Conservation (phyloP, 1,140 invertebrate genomes). For the Dolichoris vasculosae region DNA sequence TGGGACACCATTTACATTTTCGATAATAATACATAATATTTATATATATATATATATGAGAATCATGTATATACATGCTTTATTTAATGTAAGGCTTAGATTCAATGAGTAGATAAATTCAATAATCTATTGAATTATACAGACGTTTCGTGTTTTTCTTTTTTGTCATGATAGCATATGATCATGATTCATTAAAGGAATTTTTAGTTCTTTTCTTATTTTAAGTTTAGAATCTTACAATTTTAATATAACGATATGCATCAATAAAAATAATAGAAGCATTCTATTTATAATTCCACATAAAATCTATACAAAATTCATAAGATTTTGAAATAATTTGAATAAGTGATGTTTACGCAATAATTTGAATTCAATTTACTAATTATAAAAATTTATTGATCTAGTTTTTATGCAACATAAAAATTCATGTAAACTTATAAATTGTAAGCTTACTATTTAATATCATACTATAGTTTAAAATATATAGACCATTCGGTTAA, state of each 20-base stretch:
- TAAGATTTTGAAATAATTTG: not conserved
- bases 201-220: not conserved
- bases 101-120: not conserved
- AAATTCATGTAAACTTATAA: not conserved
- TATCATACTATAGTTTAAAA: not conserved
- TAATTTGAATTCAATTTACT: not conserved
- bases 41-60: too few relatives aligned
- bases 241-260: not conserved
- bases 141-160: not conserved
- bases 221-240: not conserved
- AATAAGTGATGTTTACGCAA: not conserved
- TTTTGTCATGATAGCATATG: not conserved
- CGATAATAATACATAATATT: too few relatives aligned
- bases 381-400: not conserved
- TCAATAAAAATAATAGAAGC: not conserved
- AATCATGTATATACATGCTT: not conserved
- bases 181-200: not conserved
- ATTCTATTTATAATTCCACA: not conserved
- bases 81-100: not conserved
- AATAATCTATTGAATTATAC: not conserved
- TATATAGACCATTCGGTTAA: not conserved
- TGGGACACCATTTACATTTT: not conserved
- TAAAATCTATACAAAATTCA: not conserved
- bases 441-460: not conserved
- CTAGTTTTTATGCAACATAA: not conserved